Base-by-base conservation (phyloP, 2,113 vertebrate genomes). In the Aptenodytes patagonicus region DNA sequence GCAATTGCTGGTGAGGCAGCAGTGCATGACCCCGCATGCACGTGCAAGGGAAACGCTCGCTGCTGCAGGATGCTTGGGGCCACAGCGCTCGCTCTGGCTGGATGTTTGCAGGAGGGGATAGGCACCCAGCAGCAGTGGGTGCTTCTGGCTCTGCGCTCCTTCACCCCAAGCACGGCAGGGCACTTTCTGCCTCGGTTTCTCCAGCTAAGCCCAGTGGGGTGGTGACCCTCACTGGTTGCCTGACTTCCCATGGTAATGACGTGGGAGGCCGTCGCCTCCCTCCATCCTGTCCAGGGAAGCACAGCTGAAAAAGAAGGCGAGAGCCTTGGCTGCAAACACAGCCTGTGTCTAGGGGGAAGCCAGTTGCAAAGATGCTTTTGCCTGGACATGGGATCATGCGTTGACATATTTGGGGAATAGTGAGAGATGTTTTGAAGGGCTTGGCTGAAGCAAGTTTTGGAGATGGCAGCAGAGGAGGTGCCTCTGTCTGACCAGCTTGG, bases 211-310 rank as follows among this genome's bases (percentile, higher is more conserved):
- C 20, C 38, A 11, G 22, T 28, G 22, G 36, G 66, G 9, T 31
- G 36, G 44, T 47, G 66, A 61, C 13, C 19, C 31, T 72, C 25
- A 6, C 54, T 64, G 72, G 20, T 58, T 64, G 42, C n/a, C 11
- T 70, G 57, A 9, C 51, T 83, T 62, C 22, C 31, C 0, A 0
- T 58, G 40, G 19, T 38, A 17, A 19, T 32, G 51, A 25, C 3
- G 4, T 6, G 5, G 3, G 20, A 10, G 4, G 4, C 7, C 17
- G 44, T 68, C 3, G 0, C 31, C 22, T 71, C 25, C 7, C 13
- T 46, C 46, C 2, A 0, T 78, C 69, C 58, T 64, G 29, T 38
- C 42, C 17, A 32, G 32, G 58, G 52, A 44, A 51, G 31, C 32
- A 51, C 40, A 26, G 44, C 29, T 73, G 44, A 62, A 51, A 42